Conservation (phyloP, 2,888 invertebrate species). For the Chaetogeoica ovagalla region DNA sequence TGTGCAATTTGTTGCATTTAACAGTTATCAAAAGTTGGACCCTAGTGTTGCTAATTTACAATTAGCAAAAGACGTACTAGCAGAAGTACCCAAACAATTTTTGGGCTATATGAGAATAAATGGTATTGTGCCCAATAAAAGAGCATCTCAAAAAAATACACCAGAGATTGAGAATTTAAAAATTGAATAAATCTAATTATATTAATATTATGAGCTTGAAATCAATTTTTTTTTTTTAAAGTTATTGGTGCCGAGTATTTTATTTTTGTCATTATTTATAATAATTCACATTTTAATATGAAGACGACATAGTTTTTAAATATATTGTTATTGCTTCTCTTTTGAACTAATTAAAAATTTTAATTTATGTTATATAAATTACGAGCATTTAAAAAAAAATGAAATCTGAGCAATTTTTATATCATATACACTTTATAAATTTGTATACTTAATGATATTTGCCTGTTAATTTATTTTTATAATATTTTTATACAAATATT, state of each 20-base stretch:
- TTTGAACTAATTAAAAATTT: neutral
- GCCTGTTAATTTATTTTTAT: neutral
- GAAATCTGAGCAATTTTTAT: neutral
- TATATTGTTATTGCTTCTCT: neutral
- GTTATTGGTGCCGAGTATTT: neutral
- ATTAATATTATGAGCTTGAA: slow-evolving; percentile 5
- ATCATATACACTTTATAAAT: neutral
- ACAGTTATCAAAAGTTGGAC: slow-evolving; percentile 59
- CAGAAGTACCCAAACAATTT: slow-evolving; percentile 65
- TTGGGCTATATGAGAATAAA: slow-evolving; percentile 62
- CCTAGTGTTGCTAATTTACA: slow-evolving; percentile 58
- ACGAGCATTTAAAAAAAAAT: neutral
- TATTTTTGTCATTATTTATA: neutral
- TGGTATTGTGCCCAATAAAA: slow-evolving; percentile 60
- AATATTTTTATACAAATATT: neutral
- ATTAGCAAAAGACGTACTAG: slow-evolving; percentile 66
- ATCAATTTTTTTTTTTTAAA: neutral
- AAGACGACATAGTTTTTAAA: neutral
- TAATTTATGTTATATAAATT: neutral
- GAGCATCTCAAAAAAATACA: slow-evolving; percentile 4
- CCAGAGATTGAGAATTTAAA: slow-evolving; percentile 44
- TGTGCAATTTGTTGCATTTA: slow-evolving; percentile 66
- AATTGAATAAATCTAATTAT: slow-evolving; percentile 24
- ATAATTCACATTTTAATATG: neutral
- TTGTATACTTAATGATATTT: neutral